Evolutionary conservation across 2,113 vertebrate genomes (phyloP), one percentile per base, ranked within the genome.

Genomic region (Oenanthe melanoleuca): DNA sequence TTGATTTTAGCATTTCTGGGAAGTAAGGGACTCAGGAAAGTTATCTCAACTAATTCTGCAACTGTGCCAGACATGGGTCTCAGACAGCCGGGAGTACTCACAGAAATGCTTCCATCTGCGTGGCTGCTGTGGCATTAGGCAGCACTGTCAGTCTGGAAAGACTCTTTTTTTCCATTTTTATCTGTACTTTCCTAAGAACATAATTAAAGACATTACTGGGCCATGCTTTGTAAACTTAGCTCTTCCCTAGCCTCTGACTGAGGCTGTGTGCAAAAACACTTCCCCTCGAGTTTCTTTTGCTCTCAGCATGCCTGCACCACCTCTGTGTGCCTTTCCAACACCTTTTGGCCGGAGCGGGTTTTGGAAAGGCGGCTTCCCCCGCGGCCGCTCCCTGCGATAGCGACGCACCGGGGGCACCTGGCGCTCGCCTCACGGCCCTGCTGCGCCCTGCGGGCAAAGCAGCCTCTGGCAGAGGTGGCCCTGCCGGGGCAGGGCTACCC

Each of bases 241-340:
- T 61, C 34, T 38, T 23, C 57, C 24, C 34, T 2, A 37, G 18
- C 3, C 1, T 56, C 55, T 45, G 23, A 12, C 47, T 34, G 34
- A n/a, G 8, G 6, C 67, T 17, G 22, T 20, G 78, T 11, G 38
- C 44, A 49, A 11, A 28, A 64, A 29, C 1, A 44, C 16, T 78
- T 59, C 21, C 37, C 38, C 44, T 25, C 23, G 22, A 42, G 44
- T 11, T 82, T 55, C 47, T 5, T 56, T 29, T 38, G 12, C 49
- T 57, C 66, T n/a, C 5, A 21, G 28, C 17, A 3, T 1, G 45
- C 66, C 64, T 1, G 49, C 86, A n/a, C 6, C 63, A 7, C n/a
- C 28, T n/a, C 70, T 5, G 44, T 0, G 18, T 38, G 61, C 71
- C 37, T 28, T 24, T 12, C n/a, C 70, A 4, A 9, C 0, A 1